Percentiles rank a stretch among this genome's conserved stretches.
These are phyloP conservation scores for Dryocosmus kuriphilus DNA, from an alignment of 2,888 invertebrate species.

Conservation along the genomic window DNA sequence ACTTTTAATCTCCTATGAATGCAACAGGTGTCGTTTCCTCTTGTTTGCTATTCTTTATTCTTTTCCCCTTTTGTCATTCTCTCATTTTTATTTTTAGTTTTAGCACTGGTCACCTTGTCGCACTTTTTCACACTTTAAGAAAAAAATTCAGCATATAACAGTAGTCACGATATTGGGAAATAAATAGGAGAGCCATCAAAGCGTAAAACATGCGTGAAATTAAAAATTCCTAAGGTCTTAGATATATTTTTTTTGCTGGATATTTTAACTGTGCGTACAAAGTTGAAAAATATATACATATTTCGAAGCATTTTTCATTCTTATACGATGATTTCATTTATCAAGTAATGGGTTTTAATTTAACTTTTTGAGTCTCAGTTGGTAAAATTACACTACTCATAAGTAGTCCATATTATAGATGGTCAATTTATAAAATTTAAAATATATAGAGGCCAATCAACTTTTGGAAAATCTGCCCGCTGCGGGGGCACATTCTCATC, in stretches of 20 bases:
- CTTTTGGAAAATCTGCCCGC: too few species aligned
- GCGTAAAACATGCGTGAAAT: slow-evolving; percentile 23
- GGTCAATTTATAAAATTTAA: too few species aligned
- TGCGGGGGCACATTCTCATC: too few species aligned
- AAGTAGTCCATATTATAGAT: too few species aligned
- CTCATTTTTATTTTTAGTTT: not conserved
- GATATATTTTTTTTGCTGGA: not conserved
- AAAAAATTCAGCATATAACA: not conserved
- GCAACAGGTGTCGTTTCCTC: not conserved
- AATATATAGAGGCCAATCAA: too few species aligned
- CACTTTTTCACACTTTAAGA: not conserved
- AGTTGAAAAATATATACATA: too few species aligned
- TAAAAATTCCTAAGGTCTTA: not conserved
- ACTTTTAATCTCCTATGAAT: not conserved
- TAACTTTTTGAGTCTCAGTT: too few species aligned
- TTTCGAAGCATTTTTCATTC: too few species aligned
- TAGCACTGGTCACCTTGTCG: not conserved
- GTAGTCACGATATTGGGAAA: slow-evolving; percentile 8
- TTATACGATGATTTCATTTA: too few species aligned
- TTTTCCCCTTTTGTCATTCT: not conserved
- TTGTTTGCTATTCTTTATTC: not conserved
- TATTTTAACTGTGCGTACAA: not conserved
- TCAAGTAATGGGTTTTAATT: too few species aligned
- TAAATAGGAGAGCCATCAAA: not conserved
- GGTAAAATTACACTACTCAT: too few species aligned